Evolutionary conservation across 23 tunicate species (phyloP).

Genomic region (Trididemnum miniatum): DNA sequence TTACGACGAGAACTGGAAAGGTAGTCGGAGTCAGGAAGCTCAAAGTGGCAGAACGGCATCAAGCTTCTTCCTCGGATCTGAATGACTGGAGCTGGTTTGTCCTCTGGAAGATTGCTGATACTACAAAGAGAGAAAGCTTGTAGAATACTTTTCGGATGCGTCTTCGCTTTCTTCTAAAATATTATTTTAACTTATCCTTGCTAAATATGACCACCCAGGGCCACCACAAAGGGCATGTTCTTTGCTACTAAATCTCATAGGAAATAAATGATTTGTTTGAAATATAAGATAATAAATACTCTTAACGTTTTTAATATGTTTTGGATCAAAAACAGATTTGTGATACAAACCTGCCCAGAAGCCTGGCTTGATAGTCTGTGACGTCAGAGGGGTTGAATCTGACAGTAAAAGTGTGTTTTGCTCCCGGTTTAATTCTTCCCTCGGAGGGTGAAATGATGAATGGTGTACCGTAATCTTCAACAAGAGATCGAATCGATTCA

Average conservation of each 20-base stretch:
- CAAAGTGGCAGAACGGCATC: slow-evolving; percentile 97
- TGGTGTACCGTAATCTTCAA: slow-evolving; percentile 45
- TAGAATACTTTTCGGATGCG: too few species aligned
- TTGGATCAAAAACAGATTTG: too few species aligned
- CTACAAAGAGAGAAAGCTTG: slow-evolving; percentile 35
- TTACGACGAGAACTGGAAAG: slow-evolving; percentile 62
- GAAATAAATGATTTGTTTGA: too few species aligned
- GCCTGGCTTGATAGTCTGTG: slow-evolving; percentile 67
- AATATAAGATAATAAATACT: too few species aligned
- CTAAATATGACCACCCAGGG: too few species aligned
- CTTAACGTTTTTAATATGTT: too few species aligned
- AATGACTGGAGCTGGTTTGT: slow-evolving; percentile 49
- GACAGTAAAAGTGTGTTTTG: slow-evolving; percentile 49
- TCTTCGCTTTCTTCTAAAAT: too few species aligned
- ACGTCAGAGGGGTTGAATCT: slow-evolving; percentile 77
- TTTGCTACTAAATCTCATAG: too few species aligned
- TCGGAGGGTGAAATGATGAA: slow-evolving; percentile 67
- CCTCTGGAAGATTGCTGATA: slow-evolving; percentile 51
- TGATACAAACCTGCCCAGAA: slow-evolving; percentile 81
- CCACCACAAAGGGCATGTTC: too few species aligned
- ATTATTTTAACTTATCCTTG: too few species aligned
- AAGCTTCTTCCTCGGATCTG: slow-evolving; percentile 69
- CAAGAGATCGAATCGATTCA: slow-evolving; percentile 44
- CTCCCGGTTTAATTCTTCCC: slow-evolving; percentile 64
- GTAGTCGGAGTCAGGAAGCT: slow-evolving; percentile 72